Evolutionary conservation across 2,888 invertebrate species (phyloP), one percentile per base, ranked within the genome.

Genomic region (Volucella bombylans): DNA sequence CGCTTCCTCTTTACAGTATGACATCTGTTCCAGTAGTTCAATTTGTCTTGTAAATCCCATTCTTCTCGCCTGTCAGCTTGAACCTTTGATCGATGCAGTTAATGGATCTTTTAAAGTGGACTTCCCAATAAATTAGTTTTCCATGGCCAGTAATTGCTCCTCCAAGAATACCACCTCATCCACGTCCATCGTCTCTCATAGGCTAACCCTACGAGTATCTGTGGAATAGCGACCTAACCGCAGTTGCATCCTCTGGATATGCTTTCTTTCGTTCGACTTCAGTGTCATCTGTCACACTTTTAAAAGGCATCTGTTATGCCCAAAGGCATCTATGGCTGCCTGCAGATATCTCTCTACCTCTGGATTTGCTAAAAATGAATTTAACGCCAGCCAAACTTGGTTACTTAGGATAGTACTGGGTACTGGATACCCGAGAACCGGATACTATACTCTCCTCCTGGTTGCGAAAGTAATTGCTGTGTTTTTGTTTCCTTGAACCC

Each of bases 241-340:
- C 85, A 85, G 72, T 85, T 85, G 85, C 85, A 85, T 81, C 85
- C 72, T 77, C 50, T 72, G 67, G 85, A 77, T 76, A 81, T 85
- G 81, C 61, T 81, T 85, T 85, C 85, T 85, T 85, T 85, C 68
- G 77, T 76, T 85, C 67, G 74, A 69, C 72, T 85, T 72, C 76
- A 72, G 81, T 85, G 85, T 85, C 85, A 85, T 85, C 85, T 85
- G 85, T 85, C 85, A 85, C 85, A 77, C 85, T 85, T 85, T 81
- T 72, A 85, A 85, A 85, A 81, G 85, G 81, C 85, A 85, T 85
- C 81, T 81, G 85, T 76, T 72, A 81, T 76, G 80, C 76, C 85
- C 85, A 85, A 85, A 85, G 81, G 85, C 81, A 72, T 83, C 65
- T 80, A 62, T 47, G 49, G 39, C 9, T 65, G 31, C 11, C 52